phyloP scores from a whole-genome alignment of 2,797 vertebrate species.

The Rhinogobio ventralis region DNA sequence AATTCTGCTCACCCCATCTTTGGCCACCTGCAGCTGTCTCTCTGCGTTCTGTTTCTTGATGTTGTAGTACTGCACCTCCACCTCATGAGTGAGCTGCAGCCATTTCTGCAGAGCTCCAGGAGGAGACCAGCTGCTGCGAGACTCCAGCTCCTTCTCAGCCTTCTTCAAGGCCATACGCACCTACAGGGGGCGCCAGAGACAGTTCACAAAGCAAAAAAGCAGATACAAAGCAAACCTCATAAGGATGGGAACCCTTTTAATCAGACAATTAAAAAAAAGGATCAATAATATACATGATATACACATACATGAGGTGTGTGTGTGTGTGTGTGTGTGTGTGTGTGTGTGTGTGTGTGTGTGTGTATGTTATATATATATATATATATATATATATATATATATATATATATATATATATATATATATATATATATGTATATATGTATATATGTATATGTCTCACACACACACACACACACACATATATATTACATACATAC shows the following conservation, averaged over 20 bases:
- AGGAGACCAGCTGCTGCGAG: conserved; percentile 89
- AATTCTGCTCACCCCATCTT: conserved; percentile 88
- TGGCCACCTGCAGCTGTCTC: conserved; percentile 93
- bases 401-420: no score
- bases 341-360: no score
- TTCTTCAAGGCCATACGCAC: conserved; percentile 97
- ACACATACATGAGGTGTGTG: no score
- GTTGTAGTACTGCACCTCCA: conserved; percentile 98
- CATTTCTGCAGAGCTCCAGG: conserved; percentile 94
- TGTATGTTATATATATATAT: no score
- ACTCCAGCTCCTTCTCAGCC: conserved; percentile 96
- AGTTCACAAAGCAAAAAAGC: not conserved
- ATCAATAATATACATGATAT: no score
- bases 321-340: no score
- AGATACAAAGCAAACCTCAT: not conserved
- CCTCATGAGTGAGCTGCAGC: conserved; percentile 98
- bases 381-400: no score
- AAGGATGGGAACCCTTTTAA: not conserved
- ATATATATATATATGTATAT: no score
- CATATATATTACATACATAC: no score
- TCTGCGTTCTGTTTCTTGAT: conserved; percentile 97
- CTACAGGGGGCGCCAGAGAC: conserved; percentile 70
- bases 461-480: no score
- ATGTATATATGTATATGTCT: no score
- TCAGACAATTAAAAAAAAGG: not conserved